phyloP scores from a whole-genome alignment of 2,113 vertebrate genomes.

The Heterotis niloticus region DNA sequence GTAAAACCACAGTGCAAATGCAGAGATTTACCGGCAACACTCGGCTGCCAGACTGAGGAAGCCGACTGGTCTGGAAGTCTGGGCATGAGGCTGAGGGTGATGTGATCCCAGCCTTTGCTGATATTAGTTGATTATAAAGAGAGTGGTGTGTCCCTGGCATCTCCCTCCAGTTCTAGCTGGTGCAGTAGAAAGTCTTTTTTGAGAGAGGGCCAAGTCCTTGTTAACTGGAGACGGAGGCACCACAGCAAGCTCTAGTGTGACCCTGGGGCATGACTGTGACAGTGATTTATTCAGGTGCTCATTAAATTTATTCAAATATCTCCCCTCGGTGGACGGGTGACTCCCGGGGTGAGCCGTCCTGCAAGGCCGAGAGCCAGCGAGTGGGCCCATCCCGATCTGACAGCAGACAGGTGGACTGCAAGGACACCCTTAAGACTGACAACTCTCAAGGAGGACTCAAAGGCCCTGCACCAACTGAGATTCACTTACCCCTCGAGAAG shows the following conservation, averaged over 20 bases:
- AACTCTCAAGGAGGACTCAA: no score
- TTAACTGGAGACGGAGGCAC: slow-evolving; percentile 2
- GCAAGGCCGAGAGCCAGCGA: no score
- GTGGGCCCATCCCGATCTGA: no score
- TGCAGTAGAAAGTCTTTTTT: slow-evolving; percentile 1
- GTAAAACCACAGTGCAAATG: no score
- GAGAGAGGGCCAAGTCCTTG: neutral
- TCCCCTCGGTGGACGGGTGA: neutral
- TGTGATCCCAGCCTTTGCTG: neutral
- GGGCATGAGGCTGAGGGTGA: neutral
- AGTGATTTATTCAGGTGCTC: slow-evolving; percentile 11
- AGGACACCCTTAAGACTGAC: no score
- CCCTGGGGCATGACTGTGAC: slow-evolving; percentile 8
- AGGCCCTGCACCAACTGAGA: no score
- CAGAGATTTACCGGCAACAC: no score
- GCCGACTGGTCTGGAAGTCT: neutral
- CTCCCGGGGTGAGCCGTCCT: neutral
- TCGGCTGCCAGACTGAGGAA: neutral
- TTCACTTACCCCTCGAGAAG: neutral
- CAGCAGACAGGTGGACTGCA: no score
- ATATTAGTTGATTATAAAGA: neutral
- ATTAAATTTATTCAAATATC: slow-evolving; percentile 16
- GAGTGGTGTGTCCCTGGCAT: neutral
- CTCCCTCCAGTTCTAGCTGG: neutral
- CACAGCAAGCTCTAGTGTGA: slow-evolving; percentile 5